Base-by-base conservation (phyloP, 1,140 invertebrate genomes). In the Neuroterus valhalla region DNA sequence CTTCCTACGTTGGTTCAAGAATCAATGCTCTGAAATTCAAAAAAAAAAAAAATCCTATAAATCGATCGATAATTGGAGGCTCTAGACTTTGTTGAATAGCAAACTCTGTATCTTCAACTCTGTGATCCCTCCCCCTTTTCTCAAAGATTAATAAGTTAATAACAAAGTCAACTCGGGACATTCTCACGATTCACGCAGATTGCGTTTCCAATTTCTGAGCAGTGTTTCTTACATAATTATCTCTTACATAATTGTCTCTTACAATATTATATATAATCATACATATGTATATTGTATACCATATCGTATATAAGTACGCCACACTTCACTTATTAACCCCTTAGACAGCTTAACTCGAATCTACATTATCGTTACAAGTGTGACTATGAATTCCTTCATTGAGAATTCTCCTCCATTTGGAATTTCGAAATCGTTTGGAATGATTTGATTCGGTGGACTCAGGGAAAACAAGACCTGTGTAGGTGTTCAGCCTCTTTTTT, bases 161-260 rank as follows among this genome's bases (percentile, higher is more conserved):
- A 62, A 62, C 55, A 62, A 62, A 62, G 23, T 62, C 23, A 14
- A 23, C 21, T 31, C 26, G 55, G 55, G 55, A n/a, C 23, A 62
- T 62, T 46, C 43, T 73, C 66, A 70, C 69, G 23, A 66, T 75
- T 71, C 69, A 68, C 71, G 72, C 44, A 12, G 70, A 66, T 79
- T 76, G 48, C 43, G 74, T 81, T 81, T 78, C 78, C 14, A 78
- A 81, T 72, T 79, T 76, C 80, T 81, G 80, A 81, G 80, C 80
- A 81, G 76, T 75, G 77, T 21, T 78, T 72, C 76, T 78, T 70
- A 72, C 45, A 72, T 81, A 79, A 79, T 81, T 77, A 76, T 81
- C 78, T 75, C 73, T 67, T 71, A 78, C 72, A 15, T 62, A 62
- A 23, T 62, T 62, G 23, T 62, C 55, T 55, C 23, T 62, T 62